Evolutionary conservation across 2,797 vertebrate species (phyloP).

Genomic region (Eulemur rubriventer): DNA sequence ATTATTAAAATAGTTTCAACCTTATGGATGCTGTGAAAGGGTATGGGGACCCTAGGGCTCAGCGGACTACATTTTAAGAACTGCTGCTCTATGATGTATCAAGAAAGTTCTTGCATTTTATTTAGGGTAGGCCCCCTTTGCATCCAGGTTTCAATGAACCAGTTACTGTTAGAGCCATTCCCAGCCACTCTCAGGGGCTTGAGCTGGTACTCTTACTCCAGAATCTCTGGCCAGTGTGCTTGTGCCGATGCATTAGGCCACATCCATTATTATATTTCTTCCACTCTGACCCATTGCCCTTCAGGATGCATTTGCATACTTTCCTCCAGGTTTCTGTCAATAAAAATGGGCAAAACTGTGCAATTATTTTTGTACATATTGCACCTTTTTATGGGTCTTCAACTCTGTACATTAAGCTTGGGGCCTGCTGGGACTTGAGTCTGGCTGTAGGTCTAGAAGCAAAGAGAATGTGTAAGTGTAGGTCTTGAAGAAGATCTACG

Average conservation of each 20-base stretch:
- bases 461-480: not conserved
- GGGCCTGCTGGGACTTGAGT: not conserved
- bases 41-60: not conserved
- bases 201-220: not conserved
- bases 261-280: not conserved
- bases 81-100: not conserved
- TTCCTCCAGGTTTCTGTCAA: not conserved
- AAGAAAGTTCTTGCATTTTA: not conserved
- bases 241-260: not conserved
- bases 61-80: not conserved
- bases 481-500: not conserved
- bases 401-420: not conserved
- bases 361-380: not conserved
- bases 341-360: not conserved
- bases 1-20: not conserved
- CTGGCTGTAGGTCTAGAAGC: not conserved
- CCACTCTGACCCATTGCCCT: not conserved
- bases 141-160: not conserved
- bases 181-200: not conserved
- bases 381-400: not conserved
- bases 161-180: not conserved
- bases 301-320: not conserved
- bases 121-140: not conserved
- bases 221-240: not conserved
- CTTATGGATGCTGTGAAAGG: not conserved